Base-by-base conservation (phyloP, 2,888 invertebrate species). In the Serrognathus titanus region DNA sequence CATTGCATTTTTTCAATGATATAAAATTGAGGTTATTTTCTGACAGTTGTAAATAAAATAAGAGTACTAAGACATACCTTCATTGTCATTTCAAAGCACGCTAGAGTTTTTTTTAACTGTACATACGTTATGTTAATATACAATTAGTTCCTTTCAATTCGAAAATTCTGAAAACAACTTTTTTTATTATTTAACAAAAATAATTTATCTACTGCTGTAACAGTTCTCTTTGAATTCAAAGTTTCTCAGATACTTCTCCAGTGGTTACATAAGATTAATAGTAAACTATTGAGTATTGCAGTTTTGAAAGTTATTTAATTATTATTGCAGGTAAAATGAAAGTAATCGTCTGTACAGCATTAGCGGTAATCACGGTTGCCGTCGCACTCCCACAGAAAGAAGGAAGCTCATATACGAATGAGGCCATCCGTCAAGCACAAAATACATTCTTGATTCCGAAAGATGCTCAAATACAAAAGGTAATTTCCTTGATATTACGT, bases 391-490 rank as follows among this genome's bases (percentile, higher is more conserved):
- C 89, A 2, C 86, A 86, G 73, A 86, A 90, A 66, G 92, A 92
- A 73, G 93, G 93, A 0, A 87, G 88, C 45, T 86, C 87, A 57
- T 92, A 90, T 80, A 88, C 90, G 69, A 88, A 89, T 71, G 92
- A 93, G 74, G 93, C 92, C 51, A 92, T 93, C 75, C 85, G 88
- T 61, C 92, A 93, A 77, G 92, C 92, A 0, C 92, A 92, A 78
- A 89, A 87, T 78, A 92, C 92, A 3, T 87, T 86, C 71, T 83
- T 93, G 59, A 92, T 92, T 67, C 93, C 93, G 11, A 89, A 89
- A 74, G 91, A 92, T 74, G 92, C 92, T 38, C 86, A 89, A 72
- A 93, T 93, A 63, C 92, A 92, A 78, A 91, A 90, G 77, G 89
- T 88, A 69, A 68, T 31, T 43, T 51, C 35, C 24, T 7, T 31